Conservation (phyloP, 2,797 vertebrate species). For the Phaenicophaeus curvirostris region DNA sequence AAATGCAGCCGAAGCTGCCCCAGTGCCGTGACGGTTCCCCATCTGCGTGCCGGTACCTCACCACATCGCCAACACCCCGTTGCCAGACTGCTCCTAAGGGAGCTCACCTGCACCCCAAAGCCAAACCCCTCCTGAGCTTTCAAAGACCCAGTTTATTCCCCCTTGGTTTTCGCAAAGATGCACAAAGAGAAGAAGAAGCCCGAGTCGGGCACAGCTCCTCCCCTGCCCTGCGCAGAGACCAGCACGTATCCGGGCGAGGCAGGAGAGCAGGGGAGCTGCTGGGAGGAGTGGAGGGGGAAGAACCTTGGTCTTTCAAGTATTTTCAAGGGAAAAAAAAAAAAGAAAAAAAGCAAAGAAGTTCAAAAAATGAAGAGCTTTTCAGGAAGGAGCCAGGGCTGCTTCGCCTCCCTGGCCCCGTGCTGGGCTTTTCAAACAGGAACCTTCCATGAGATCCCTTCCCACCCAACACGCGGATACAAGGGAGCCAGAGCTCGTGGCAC, state of each 20-base stretch:
- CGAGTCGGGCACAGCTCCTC: background rate
- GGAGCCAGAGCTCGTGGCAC: accelerated
- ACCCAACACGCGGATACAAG: accelerated
- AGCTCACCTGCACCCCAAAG: background rate
- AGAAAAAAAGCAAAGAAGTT: background rate
- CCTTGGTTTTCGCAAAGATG: background rate
- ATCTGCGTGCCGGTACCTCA: too few relatives aligned
- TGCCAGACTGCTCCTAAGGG: background rate
- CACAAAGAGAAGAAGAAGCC: background rate
- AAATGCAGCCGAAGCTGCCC: accelerated
- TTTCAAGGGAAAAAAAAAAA: background rate
- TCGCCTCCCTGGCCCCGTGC: accelerated
- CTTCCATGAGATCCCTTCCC: background rate
- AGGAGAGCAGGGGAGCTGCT: background rate
- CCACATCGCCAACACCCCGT: too few relatives aligned
- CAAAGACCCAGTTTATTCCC: background rate
- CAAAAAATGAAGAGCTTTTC: background rate
- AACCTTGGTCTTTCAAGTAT: background rate
- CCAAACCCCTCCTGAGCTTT: background rate
- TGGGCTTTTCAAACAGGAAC: background rate
- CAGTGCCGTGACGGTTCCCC: background rate
- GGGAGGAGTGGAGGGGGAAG: background rate
- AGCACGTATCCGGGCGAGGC: accelerated
- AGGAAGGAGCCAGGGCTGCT: background rate
- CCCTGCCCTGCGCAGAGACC: accelerated